These are phyloP conservation scores for Ia io DNA, from an alignment of 2,113 vertebrate genomes.

Conservation along the genomic window DNA sequence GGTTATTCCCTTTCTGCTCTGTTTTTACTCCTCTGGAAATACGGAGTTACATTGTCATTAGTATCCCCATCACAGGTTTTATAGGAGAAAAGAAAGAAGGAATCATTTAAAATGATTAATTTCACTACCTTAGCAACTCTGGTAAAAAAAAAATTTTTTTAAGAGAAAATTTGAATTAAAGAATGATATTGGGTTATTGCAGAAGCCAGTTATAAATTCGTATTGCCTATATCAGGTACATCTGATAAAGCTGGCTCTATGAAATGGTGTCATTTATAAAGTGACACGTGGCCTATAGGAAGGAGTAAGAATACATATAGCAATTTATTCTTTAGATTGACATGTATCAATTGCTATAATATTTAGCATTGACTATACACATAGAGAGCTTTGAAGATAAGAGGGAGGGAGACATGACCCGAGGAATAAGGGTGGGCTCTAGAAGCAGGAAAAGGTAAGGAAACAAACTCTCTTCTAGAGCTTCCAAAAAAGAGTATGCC, in stretches of 20 bases:
- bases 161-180: not conserved
- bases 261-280: not conserved
- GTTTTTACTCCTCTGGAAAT: not conserved
- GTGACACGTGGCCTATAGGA: not conserved
- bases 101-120: not conserved
- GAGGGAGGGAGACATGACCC: not conserved
- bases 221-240: not conserved
- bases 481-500: not conserved
- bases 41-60: not conserved
- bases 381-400: not conserved
- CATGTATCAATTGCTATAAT: not conserved
- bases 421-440: not conserved
- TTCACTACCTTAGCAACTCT: not conserved
- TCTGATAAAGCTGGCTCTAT: not conserved
- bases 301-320: not conserved
- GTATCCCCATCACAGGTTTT: not conserved
- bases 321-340: not conserved
- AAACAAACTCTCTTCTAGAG: not conserved
- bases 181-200: not conserved
- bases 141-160: not conserved
- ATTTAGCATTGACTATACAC: not conserved
- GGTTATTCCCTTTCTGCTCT: not conserved
- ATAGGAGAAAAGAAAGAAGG: not conserved
- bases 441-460: not conserved
- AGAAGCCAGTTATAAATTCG: not conserved